These are phyloP conservation scores for Stenopsyche tienmushanensis DNA, from an alignment of 1,140 invertebrate species.

Conservation along the genomic window DNA sequence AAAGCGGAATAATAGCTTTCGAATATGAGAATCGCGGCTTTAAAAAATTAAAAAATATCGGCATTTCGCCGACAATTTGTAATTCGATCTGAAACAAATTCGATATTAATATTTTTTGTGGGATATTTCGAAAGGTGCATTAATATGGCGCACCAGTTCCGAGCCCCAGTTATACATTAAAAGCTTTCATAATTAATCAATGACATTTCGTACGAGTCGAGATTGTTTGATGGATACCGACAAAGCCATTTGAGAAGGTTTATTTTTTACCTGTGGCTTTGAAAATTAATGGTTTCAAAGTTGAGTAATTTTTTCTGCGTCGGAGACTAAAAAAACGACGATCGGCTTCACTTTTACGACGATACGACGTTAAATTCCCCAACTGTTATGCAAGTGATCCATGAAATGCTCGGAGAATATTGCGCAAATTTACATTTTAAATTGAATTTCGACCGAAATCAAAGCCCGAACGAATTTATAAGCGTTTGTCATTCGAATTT, in stretches of 20 bases:
- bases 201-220: constrained; percentile 20
- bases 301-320: neutral
- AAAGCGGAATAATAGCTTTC: too few species aligned
- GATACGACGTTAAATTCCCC: constrained; percentile 5
- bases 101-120: neutral
- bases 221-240: constrained; percentile 30
- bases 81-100: neutral
- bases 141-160: constrained; percentile 14
- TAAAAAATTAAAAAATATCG: too few species aligned
- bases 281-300: constrained; percentile 25
- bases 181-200: constrained; percentile 28
- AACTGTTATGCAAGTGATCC: neutral
- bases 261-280: constrained; percentile 23
- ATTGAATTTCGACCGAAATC: neutral
- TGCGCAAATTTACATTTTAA: neutral
- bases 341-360: neutral
- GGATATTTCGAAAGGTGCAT: constrained; percentile 20
- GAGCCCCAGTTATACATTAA: constrained; percentile 9
- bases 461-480: too few species aligned
- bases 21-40: too few species aligned
- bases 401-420: neutral
- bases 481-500: too few species aligned
- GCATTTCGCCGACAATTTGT: too few species aligned
- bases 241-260: constrained; percentile 16
- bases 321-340: constrained; percentile 1